These are phyloP conservation scores for Amazona guildingii DNA, from an alignment of 2,113 vertebrate genomes.

Conservation along the genomic window DNA sequence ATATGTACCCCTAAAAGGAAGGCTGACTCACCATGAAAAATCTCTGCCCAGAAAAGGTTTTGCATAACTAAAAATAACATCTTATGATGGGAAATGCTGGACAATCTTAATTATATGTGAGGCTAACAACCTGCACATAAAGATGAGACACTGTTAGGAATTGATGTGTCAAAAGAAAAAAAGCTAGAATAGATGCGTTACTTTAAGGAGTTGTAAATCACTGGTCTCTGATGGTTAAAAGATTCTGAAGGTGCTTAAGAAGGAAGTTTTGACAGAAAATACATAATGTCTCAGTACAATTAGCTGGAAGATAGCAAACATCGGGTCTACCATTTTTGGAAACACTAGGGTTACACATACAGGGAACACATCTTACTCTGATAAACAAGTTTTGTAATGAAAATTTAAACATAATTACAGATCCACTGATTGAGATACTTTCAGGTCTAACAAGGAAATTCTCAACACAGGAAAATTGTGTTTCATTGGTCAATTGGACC, in stretches of 20 bases:
- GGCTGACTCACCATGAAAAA: neutral
- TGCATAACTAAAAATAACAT: neutral
- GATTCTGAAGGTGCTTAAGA: neutral
- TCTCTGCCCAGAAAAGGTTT: neutral
- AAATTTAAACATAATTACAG: conserved; percentile 32
- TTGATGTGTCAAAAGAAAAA: neutral
- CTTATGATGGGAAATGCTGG: conserved; percentile 1
- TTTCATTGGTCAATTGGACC: neutral
- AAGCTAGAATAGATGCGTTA: neutral
- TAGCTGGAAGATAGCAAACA: neutral
- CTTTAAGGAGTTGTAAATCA: conserved; percentile 29
- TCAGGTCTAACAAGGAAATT: neutral
- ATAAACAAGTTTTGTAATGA: conserved; percentile 14
- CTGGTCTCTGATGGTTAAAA: neutral
- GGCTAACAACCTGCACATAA: neutral
- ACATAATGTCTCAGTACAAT: neutral
- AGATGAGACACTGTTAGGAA: conserved; percentile 5
- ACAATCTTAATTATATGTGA: neutral
- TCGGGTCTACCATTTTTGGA: neutral
- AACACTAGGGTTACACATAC: neutral
- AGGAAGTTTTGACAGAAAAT: neutral
- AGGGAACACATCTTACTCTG: conserved; percentile 5
- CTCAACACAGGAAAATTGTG: neutral
- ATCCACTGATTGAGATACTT: neutral
- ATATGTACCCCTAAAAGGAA: neutral